These are phyloP conservation scores for Hemibagrus wyckioides DNA, from an alignment of 2,113 vertebrate genomes.

Conservation along the genomic window DNA sequence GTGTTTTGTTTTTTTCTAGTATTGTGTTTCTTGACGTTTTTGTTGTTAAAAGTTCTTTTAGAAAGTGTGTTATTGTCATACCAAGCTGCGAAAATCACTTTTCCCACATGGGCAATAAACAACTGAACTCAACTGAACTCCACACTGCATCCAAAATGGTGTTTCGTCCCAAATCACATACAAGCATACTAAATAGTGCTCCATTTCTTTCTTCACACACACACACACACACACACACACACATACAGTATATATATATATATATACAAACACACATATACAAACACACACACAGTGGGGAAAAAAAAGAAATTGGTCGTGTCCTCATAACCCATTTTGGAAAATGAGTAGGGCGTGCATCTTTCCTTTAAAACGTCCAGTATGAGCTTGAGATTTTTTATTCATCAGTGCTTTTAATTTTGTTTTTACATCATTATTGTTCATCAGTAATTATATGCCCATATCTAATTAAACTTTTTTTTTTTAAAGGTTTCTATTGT, in stretches of 20 bases:
- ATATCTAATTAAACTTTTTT: background rate
- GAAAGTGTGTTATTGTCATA: background rate
- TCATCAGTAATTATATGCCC: background rate
- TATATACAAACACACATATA: too few species aligned
- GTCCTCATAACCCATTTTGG: constrained; percentile 4
- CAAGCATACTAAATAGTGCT: background rate
- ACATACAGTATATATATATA: too few species aligned
- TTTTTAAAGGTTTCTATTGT: background rate
- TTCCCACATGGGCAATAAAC: background rate
- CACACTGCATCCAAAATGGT: background rate
- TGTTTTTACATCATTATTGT: background rate
- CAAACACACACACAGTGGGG: too few species aligned
- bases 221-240: background rate
- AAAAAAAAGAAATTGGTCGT: too few species aligned
- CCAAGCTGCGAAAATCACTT: background rate
- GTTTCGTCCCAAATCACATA: background rate
- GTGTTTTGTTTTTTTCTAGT: background rate
- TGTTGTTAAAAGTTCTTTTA: background rate
- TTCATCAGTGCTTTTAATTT: background rate
- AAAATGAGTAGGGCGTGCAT: background rate
- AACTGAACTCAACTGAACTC: background rate
- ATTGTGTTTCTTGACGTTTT: background rate
- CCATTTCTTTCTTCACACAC: background rate
- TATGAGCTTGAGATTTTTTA: background rate
- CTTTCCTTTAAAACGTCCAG: background rate